These are phyloP conservation scores for Diloba caeruleocephala DNA, from an alignment of 2,888 invertebrate genomes.

Conservation along the genomic window DNA sequence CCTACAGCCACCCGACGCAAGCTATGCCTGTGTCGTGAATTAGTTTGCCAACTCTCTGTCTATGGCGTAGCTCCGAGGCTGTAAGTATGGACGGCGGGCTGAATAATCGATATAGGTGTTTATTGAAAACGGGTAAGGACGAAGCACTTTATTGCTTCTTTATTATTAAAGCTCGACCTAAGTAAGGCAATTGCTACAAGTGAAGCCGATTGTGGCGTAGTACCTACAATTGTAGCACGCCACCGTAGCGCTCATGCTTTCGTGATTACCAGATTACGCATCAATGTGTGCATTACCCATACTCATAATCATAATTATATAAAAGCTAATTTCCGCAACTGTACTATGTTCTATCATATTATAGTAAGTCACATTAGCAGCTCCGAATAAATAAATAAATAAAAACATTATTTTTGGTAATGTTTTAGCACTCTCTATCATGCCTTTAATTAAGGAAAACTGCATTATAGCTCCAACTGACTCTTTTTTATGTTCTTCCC, in stretches of 20 bases:
- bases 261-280: too few species aligned
- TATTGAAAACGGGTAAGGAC: slow-evolving; percentile 88
- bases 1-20: slow-evolving; percentile 84
- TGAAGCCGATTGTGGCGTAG: slow-evolving; percentile 28
- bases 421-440: too few species aligned
- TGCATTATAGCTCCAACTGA: too few species aligned
- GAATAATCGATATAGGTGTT: slow-evolving; percentile 90
- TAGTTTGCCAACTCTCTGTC: slow-evolving; percentile 89
- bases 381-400: too few species aligned
- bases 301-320: too few species aligned
- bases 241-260: not conserved
- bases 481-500: too few species aligned
- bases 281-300: too few species aligned
- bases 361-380: too few species aligned
- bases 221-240: slow-evolving; percentile 18
- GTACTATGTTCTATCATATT: too few species aligned
- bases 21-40: slow-evolving; percentile 89
- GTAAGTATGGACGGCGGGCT: slow-evolving; percentile 88
- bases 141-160: slow-evolving; percentile 87
- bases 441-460: too few species aligned
- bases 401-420: too few species aligned
- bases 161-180: slow-evolving; percentile 79
- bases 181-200: slow-evolving; percentile 58
- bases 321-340: too few species aligned
- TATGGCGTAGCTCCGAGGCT: slow-evolving; percentile 86